Percentiles rank a stretch among this genome's conserved stretches.
phyloP scores from a whole-genome alignment of 2,888 invertebrate genomes.

The Notocelia uddmanniana region DNA sequence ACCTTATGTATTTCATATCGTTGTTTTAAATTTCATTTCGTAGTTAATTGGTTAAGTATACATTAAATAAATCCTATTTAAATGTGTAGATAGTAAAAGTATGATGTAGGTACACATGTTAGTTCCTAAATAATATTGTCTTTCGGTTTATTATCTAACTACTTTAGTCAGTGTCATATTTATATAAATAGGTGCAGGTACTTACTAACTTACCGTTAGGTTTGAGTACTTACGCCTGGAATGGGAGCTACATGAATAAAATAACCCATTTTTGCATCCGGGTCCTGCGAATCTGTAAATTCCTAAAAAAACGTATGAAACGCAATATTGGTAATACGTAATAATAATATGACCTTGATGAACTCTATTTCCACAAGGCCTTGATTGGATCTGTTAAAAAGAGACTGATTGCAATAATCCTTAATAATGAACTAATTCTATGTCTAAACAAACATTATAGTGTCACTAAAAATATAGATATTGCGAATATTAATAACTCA shows the following conservation, averaged over 20 bases:
- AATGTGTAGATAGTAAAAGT: no score
- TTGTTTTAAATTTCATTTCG: no score
- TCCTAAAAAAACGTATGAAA: neutral
- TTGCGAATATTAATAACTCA: no score
- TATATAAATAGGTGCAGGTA: neutral
- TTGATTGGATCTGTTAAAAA: neutral
- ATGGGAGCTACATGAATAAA: slow-evolving; percentile 15
- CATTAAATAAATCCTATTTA: no score
- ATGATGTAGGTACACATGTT: no score
- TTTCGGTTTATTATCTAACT: neutral
- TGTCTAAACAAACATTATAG: no score
- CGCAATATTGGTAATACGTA: neutral
- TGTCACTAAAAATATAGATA: no score
- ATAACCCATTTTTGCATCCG: neutral
- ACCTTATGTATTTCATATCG: no score
- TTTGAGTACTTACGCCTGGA: neutral
- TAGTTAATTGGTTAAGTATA: no score
- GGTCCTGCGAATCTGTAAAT: neutral
- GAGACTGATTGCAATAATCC: no score
- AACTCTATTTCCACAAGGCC: neutral
- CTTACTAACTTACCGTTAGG: neutral
- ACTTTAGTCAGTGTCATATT: neutral
- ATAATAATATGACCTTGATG: neutral
- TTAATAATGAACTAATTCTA: no score
- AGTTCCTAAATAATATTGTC: neutral